These are phyloP conservation scores for Haemorhous mexicanus DNA, from an alignment of 2,113 vertebrate species.

Conservation along the genomic window DNA sequence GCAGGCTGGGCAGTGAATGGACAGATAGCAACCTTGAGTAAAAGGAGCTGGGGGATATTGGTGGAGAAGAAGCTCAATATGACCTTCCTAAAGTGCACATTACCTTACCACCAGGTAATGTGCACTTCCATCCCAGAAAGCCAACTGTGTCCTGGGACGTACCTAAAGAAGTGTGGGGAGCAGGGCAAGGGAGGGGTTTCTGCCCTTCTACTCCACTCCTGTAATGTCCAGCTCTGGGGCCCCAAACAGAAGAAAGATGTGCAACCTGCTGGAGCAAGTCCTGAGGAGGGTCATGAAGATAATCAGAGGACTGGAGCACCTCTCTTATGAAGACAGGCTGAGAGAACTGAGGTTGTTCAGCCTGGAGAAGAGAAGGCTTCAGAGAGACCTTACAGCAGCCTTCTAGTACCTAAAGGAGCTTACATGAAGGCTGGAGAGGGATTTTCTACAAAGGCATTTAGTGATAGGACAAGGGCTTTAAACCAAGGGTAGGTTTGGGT, in stretches of 20 bases:
- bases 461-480: background rate
- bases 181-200: accelerated
- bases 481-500: background rate
- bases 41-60: too few species aligned
- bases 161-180: background rate
- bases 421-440: background rate
- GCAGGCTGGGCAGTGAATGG: background rate
- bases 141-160: background rate
- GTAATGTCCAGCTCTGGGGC: background rate
- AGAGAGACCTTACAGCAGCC: background rate
- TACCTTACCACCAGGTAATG: background rate
- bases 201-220: accelerated
- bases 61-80: background rate
- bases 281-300: too few species aligned
- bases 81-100: background rate
- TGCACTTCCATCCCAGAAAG: background rate
- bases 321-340: background rate
- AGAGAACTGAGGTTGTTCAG: background rate
- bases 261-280: background rate
- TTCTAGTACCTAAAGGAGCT: background rate
- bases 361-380: background rate
- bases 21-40: background rate
- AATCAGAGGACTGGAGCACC: background rate
- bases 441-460: background rate
- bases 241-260: background rate